phyloP scores from a whole-genome alignment of 2,113 vertebrate genomes.

The Actenoides hombroni region DNA sequence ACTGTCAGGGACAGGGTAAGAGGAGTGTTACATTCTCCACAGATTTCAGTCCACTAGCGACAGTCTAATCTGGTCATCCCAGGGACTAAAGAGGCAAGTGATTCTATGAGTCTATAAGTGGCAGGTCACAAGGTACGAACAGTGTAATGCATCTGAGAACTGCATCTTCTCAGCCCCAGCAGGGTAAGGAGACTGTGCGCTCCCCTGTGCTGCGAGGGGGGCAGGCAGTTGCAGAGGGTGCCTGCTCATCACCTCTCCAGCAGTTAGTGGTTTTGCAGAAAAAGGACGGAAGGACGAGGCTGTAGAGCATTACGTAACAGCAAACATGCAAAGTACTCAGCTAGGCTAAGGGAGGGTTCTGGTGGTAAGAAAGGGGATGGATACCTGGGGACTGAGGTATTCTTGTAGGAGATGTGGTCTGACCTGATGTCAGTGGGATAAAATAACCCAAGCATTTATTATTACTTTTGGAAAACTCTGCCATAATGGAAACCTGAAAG shows the following conservation, averaged over 20 bases:
- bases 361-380: neutral
- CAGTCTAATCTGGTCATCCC: neutral
- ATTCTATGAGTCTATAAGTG: too few relatives aligned
- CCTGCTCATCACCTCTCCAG: fast-evolving
- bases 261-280: neutral
- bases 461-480: neutral
- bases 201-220: fast-evolving
- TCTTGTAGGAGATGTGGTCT: neutral
- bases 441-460: neutral
- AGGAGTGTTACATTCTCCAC: neutral
- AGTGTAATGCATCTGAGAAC: neutral
- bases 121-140: neutral
- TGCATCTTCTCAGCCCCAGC: neutral
- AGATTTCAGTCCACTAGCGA: neutral
- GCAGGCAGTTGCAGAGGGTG: neutral
- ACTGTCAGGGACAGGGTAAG: neutral
- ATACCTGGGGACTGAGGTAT: neutral
- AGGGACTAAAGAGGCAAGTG: neutral
- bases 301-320: neutral
- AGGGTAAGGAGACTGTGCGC: too few relatives aligned
- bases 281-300: neutral
- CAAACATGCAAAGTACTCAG: neutral
- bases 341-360: neutral
- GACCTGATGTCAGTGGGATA: neutral
- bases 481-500: neutral